phyloP scores from a whole-genome alignment of 2,888 invertebrate genomes.

The Sarcophaga rosellei region DNA sequence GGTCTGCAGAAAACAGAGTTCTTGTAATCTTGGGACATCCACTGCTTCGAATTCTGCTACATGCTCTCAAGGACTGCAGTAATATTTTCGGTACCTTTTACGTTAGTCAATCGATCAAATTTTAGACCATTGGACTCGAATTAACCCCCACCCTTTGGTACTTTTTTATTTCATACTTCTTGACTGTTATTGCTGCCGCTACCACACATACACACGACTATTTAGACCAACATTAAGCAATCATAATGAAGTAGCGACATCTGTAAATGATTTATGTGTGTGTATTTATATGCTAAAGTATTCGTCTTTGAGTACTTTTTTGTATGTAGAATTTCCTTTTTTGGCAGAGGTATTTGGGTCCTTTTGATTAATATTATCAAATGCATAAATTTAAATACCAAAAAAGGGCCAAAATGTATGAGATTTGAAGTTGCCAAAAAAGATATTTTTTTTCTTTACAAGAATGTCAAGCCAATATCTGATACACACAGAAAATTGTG shows the following conservation, averaged over 20 bases:
- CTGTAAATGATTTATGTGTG: constrained; percentile 69
- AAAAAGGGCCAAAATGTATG: neutral
- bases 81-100: too few relatives aligned
- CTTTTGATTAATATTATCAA: constrained; percentile 2
- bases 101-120: too few relatives aligned
- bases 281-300: neutral
- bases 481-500: neutral
- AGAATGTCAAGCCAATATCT: neutral
- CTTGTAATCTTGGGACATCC: too few relatives aligned
- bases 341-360: constrained; percentile 9
- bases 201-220: neutral
- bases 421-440: neutral
- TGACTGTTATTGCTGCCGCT: too few relatives aligned
- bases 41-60: too few relatives aligned
- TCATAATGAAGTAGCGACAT: constrained; percentile 65
- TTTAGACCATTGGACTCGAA: too few relatives aligned
- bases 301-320: constrained; percentile 12
- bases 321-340: neutral
- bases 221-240: constrained; percentile 38
- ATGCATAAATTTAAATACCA: constrained; percentile 11
- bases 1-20: too few relatives aligned
- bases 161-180: too few relatives aligned
- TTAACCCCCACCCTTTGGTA: too few relatives aligned
- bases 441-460: neutral
- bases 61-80: too few relatives aligned